Evolutionary conservation across 2,113 vertebrate genomes (phyloP), one percentile per base, ranked within the genome.

Genomic region (Epinephelus moara): DNA sequence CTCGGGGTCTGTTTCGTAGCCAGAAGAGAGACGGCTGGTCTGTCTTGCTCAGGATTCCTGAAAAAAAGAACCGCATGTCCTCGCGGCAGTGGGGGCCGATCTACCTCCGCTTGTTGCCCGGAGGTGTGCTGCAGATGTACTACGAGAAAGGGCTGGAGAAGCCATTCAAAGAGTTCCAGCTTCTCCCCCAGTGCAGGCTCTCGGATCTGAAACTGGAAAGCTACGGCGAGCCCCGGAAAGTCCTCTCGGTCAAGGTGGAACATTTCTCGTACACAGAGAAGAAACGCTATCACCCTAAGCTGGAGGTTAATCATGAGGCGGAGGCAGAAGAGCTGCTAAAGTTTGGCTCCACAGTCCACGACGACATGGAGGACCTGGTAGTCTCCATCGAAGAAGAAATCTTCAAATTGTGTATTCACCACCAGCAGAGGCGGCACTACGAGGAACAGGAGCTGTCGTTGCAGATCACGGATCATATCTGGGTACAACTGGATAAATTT

Each of bases 41-140:
- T 0, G 95, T 99, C 89, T 96, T 99, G 98, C 86, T 99, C 88
- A 96, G 98, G 86, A 99, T 99, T 79, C 98, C 98, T 0, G 98
- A 99, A 82, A 99, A 97, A 93, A 99, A 99, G 94, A 99, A 98
- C 92, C 97, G 98, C 93, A 99, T 99, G 98, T 99, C 98, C 0
- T 99, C 98, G 8, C 95, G 98, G 42, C 98, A 99, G 55, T 99
- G 98, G 98, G 98, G 98, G 0, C 98, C 98, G 0, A 97, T 99
- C 89, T 99, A 98, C 86, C 95, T 99, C 12, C 95, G 95, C 0
- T 84, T 99, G 78, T 79, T 97, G 60, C 87, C 96, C 0, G 97
- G 98, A 73, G 98, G 97, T 0, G 89, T 98, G 33, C 82, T 99
- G 83, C 97, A 99, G 90, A 96, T 99, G 97, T 99, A 95, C 85